Evolutionary conservation across 2,113 vertebrate genomes (phyloP), one percentile per base, ranked within the genome.

Genomic region (Paratilapia polleni): DNA sequence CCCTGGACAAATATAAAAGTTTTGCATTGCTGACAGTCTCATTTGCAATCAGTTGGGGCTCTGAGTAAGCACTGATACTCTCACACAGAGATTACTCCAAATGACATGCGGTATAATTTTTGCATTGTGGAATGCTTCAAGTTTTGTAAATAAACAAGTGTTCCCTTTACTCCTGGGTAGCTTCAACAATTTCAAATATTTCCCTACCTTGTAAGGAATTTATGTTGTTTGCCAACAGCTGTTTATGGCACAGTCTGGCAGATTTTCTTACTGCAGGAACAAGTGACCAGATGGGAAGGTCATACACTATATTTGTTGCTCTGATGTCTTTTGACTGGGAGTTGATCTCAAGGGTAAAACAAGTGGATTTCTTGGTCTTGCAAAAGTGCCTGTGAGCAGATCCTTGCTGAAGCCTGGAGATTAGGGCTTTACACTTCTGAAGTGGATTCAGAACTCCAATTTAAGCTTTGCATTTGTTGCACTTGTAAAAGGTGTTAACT

Each of bases 171-270:
- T 73, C 66, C 17, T 12, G 24, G 49, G 24, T 52, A 43, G 8
- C 15, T 52, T 49, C 15, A 70, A 4, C 0, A 28, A 26, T 24
- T 70, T 8, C 43, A 73, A 24, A 52, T 31, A 52, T 73, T 31
- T 31, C 26, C 47, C 47, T 54, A 52, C 47, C 26, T 52, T 54
- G 68, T 52, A 52, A 73, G 47, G 10, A 78, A 75, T 83, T 75
- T 10, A 57, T 56, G 28, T 49, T 59, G 61, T 84, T 80, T 60
- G 38, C 36, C 11, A 58, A 78, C 75, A 80, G 78, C 49, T 70
- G 78, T 43, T 60, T 43, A 2, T 26, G 43, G 2, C 57, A 43
- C 41, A 73, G 47, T 14, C 54, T 62, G 28, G 14, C 22, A 11
- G 47, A 41, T 82, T 38, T 61, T 61, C 34, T 20, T 28, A 22